Evolutionary conservation across 2,888 invertebrate genomes (phyloP).

Genomic region (Beris morrisii): DNA sequence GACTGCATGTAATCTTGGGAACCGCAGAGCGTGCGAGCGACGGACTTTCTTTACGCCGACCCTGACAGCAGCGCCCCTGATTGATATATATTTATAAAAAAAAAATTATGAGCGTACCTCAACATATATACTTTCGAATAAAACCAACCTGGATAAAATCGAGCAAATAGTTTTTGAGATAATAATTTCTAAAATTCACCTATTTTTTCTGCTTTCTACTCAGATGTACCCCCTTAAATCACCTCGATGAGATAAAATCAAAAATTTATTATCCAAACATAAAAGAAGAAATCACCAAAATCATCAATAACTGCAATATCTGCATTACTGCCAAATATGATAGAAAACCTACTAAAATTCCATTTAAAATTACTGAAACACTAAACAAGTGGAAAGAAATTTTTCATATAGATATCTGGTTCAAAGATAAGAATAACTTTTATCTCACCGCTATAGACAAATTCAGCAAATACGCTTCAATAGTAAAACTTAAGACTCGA

Average conservation of each 20-base stretch:
- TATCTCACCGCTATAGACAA: conserved; percentile 13
- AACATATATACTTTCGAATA: too few species aligned
- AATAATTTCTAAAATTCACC: too few species aligned
- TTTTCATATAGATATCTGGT: conserved; percentile 14
- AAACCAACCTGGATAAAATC: too few species aligned
- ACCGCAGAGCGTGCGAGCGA: too few species aligned
- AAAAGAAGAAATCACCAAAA: conserved; percentile 1
- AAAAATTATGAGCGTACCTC: too few species aligned
- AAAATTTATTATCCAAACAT: conserved; percentile 1
- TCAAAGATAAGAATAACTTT: not conserved
- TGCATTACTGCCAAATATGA: conserved; percentile 17
- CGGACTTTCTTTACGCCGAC: too few species aligned
- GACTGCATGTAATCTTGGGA: too few species aligned
- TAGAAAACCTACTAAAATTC: conserved; percentile 9
- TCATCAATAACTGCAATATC: conserved; percentile 13
- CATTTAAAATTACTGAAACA: conserved; percentile 2
- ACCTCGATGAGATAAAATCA: not conserved
- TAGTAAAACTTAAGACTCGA: not conserved
- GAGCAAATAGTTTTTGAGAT: too few species aligned
- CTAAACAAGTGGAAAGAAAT: conserved; percentile 4
- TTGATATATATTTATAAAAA: too few species aligned
- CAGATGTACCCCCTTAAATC: too few species aligned
- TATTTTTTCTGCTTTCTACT: too few species aligned
- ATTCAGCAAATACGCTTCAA: conserved; percentile 9
- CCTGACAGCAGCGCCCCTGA: too few species aligned